A percentile compares a stretch with the other conserved stretches of the same genome.
These are phyloP conservation scores for Lepidochrysops patricia DNA, from an alignment of 2,888 invertebrate genomes.

Conservation along the genomic window DNA sequence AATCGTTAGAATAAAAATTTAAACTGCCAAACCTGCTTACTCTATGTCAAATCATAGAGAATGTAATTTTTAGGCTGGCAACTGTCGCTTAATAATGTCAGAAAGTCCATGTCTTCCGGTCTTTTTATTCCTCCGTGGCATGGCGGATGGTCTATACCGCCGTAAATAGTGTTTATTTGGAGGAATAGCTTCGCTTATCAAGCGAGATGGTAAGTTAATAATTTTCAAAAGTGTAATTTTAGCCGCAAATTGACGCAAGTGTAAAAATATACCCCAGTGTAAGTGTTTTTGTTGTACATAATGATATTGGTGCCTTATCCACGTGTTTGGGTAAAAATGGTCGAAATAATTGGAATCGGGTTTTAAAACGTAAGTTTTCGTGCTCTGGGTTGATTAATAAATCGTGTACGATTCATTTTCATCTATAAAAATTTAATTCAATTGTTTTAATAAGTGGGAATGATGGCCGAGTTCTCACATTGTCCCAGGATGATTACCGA, in stretches of 20 bases:
- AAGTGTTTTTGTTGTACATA: constrained; percentile 31
- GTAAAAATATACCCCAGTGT: constrained; percentile 26
- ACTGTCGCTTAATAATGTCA: constrained; percentile 46
- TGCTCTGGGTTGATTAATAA: neutral
- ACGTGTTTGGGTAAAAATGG: constrained; percentile 33
- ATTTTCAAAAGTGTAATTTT: constrained; percentile 30
- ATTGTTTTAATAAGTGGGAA: neutral
- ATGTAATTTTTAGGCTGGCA: constrained; percentile 39
- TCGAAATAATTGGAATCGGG: constrained; percentile 24
- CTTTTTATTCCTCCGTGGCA: constrained; percentile 74
- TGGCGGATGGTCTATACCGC: constrained; percentile 70
- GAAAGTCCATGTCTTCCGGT: constrained; percentile 52
- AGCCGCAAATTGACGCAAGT: constrained; percentile 25
- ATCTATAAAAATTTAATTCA: neutral
- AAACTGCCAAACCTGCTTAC: neutral
- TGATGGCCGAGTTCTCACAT: neutral
- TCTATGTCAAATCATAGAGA: neutral
- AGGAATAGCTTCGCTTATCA: constrained; percentile 61
- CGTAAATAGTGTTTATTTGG: constrained; percentile 62
- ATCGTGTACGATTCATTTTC: neutral
- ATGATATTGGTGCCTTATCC: constrained; percentile 25
- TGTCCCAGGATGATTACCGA: neutral
- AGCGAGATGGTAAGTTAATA: constrained; percentile 69
- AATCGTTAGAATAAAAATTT: neutral
- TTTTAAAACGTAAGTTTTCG: constrained; percentile 21